phyloP scores from a whole-genome alignment of 2,888 invertebrate species.

The Osmoderma eremita region DNA sequence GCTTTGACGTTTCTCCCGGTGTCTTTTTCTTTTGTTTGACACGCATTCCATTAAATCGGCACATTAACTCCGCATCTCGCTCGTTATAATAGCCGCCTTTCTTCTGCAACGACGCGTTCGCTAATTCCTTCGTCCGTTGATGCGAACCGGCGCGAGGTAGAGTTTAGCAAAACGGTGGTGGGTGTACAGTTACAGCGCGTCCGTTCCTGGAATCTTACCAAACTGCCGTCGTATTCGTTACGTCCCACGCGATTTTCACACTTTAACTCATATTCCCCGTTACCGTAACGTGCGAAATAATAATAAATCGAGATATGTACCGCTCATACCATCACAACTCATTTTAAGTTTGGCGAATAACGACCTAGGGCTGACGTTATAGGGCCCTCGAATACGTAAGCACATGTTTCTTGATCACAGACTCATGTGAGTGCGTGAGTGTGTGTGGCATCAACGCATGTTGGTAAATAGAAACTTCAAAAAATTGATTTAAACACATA shows the following conservation, averaged over 20 bases:
- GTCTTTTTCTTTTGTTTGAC: too few relatives aligned
- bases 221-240: conserved; percentile 10
- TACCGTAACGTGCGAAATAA: conserved; percentile 22
- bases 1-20: too few relatives aligned
- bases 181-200: background rate
- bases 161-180: background rate
- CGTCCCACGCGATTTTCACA: conserved; percentile 17
- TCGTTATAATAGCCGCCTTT: conserved; percentile 2
- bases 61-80: background rate
- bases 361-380: background rate
- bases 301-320: conserved; percentile 12
- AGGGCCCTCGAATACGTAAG: background rate
- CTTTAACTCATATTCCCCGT: conserved; percentile 13
- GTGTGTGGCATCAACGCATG: background rate
- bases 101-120: background rate
- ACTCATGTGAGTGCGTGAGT: background rate
- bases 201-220: conserved; percentile 18
- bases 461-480: conserved; percentile 26
- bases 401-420: background rate
- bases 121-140: conserved; percentile 2
- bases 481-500: conserved; percentile 24
- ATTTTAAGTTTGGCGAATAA: conserved; percentile 17
- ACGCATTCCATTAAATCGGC: background rate
- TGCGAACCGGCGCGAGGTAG: background rate
- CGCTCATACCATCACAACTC: conserved; percentile 9